Base-by-base conservation (phyloP, 2,888 invertebrate genomes). In the Ditylenchus weischeri region DNA sequence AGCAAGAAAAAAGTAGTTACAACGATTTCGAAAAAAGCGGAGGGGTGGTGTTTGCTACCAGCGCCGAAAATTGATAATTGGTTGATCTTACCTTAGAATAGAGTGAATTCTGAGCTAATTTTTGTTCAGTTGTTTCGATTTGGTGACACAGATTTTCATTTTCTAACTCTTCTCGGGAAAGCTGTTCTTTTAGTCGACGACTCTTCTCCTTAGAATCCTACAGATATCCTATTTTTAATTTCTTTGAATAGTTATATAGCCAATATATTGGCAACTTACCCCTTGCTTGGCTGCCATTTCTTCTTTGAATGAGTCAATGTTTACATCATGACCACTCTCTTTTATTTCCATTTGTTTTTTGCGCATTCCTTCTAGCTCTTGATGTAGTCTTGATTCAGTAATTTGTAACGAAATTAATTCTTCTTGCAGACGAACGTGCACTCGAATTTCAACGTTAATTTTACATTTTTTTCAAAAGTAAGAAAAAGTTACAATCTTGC, bases 361-460 rank as follows among this genome's bases (percentile, higher is more conserved):
- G 62, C 58, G 58, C 69, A 69, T 66, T 49, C 69, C 60, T 35
- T 66, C 72, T 43, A 77, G 50, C 57, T 77, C 77, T 15, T 67
- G 70, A 36, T 69, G 68, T 15, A 76, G 61, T 11, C 73, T 60
- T 47, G 69, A 51, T 57, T 80, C 76, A 71, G 75, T 73, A 57
- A 79, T 78, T 19, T 74, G 72, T 13, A 78, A 50, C 11, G 67
- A 68, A 19, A 77, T 75, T 38, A 79, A 57, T 57, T 80, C 80
- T 48, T 79, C 79, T 70, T 80, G 79, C 15, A 80, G 72, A 3
- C 79, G 75, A 51, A 79, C 71, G 59, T 79, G 78, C 62, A 77
- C 79, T 79, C 58, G 68, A 78, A 69, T 35, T 57, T 59, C 2
- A 13, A 11, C 10, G 15, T 13, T 35, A n/a, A 47, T 65, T 62